A percentile compares a stretch with the other conserved stretches of the same genome.
phyloP scores from a whole-genome alignment of 2,797 vertebrate species.

The Myotis daubentonii region DNA sequence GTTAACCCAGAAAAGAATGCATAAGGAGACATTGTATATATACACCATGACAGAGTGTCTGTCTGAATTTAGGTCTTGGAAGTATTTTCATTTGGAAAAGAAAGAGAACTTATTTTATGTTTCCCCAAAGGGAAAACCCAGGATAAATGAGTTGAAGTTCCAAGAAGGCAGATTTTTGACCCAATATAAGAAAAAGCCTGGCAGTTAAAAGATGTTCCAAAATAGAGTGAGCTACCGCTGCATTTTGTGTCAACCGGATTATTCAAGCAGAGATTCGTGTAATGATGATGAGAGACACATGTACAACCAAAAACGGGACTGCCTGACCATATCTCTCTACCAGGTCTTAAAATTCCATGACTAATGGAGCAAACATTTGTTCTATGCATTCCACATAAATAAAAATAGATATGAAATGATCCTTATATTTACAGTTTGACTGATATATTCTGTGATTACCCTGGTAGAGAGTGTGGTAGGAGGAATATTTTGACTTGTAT shows the following conservation, averaged over 20 bases:
- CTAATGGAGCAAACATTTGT: constrained; percentile 12
- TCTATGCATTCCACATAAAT: neutral
- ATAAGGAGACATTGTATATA: neutral
- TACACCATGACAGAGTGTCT: neutral
- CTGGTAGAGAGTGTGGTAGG: neutral
- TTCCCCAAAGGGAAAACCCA: neutral
- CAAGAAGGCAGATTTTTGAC: neutral
- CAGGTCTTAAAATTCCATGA: constrained; percentile 7
- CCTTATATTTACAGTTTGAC: neutral
- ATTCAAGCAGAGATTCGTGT: neutral
- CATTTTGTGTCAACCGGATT: neutral
- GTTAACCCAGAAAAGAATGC: neutral
- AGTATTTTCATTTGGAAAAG: constrained; percentile 27
- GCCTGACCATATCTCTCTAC: neutral
- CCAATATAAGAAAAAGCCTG: neutral
- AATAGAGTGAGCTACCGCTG: neutral
- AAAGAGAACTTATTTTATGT: neutral
- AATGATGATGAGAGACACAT: neutral
- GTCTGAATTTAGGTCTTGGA: constrained; percentile 23
- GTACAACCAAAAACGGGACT: neutral
- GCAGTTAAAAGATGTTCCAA: neutral
- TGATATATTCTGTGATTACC: neutral
- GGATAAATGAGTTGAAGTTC: constrained; percentile 13
- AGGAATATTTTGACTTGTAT: neutral
- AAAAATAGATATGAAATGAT: neutral